Base-by-base conservation (phyloP, 2,888 invertebrate species). In the Leptinotarsa peninsularis region DNA sequence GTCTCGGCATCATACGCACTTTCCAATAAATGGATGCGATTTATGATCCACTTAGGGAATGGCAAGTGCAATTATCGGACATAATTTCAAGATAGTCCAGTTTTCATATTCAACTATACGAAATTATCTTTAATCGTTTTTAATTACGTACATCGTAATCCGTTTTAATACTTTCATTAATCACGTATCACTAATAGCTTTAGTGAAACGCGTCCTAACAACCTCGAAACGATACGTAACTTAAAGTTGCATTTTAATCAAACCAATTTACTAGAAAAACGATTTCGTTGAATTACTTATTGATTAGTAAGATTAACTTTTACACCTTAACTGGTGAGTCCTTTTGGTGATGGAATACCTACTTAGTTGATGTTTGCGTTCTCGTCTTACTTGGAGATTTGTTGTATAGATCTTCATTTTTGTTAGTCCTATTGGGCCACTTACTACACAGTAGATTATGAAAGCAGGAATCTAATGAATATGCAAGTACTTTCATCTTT, bases 101-200 rank as follows among this genome's bases (percentile, higher is more conserved):
- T 58, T 58, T 21, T 58, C 58, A 58, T 63, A 63, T 63, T 33
- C 4, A 63, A 63, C 43, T 63, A 43, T n/a, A 63, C 43, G 43
- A 63, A 63, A 63, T 63, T 63, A 43, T 63, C 33, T 63, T 43
- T 43, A 63, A 63, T 63, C 63, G 63, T 27, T 27, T 63, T 63
- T 63, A 63, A 63, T 63, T 63, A 63, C 17, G n/a, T 43, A 18
- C 63, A 43, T 63, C 63, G 63, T 63, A 63, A 63, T 63, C 63
- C 7, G n/a, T 63, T 63, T 63, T 27, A 18, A 63, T 63, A 63
- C 63, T 63, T 63, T 63, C 43, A 63, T 33, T 33, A 63, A 63
- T 63, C 60, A 60, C 21, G 21, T 60, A 60, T 21, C 43, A 63
- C 63, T 63, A 63, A 63, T 63, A 33, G 43, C 63, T 63, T 63